Base-by-base conservation (phyloP, 2,888 invertebrate genomes). In the Molorchus minor region DNA sequence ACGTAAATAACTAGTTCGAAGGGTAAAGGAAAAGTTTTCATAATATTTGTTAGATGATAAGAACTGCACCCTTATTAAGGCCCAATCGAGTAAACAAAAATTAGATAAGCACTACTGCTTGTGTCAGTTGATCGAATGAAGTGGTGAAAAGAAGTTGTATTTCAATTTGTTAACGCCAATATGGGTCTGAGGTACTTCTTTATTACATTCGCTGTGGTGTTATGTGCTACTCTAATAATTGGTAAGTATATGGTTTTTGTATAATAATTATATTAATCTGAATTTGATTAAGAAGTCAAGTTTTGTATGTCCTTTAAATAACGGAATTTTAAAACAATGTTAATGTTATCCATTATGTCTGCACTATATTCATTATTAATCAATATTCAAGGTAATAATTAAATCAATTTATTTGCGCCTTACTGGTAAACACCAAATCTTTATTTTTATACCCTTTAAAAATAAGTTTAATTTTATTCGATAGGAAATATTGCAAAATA, bases 311-410 rank as follows among this genome's bases (percentile, higher is more conserved):
- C 70, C 70, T 69, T 61, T 62, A 49, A 58, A 63, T 60, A 62
- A 68, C 67, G 46, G 69, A 70, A 73, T 71, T 67, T 69, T 69
- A 70, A 72, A 68, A 65, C 69, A 49, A 68, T 70, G 69, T 49
- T 65, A 64, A 70, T 68, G 36, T 7, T 47, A 54, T n/a, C 65
- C 63, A 64, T 67, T 59, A 64, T 69, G 67, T 66, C 62, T 68
- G 61, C 60, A 59, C 57, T 52, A 62, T 44, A 40, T 59, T 56
- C 47, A 43, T 51, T 44, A 58, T 49, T 53, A 53, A 56, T 59
- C 57, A 41, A 57, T 53, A 51, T 44, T 61, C 52, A 61, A 55
- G 55, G 55, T 55, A 55, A n/a, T n/a, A n/a, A 43, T 45, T 45
- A 55, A 45, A 36, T 21, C 38, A 13, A 33, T 36, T 33, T 49